Base-by-base conservation (phyloP, 1,140 invertebrate species). In the Asobara japonica region DNA sequence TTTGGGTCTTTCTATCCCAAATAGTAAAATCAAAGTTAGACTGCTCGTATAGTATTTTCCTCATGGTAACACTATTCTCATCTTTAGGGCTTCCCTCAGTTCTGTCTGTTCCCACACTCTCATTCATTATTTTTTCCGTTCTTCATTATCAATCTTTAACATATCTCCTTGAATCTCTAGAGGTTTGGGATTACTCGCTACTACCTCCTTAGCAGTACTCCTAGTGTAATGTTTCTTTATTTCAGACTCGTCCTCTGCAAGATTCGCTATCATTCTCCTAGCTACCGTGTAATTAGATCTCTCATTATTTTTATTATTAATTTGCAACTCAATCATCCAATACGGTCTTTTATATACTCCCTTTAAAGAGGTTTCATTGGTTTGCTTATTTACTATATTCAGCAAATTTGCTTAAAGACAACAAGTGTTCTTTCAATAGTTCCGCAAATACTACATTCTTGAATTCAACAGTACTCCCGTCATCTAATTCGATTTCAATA, bases 311-410 rank as follows among this genome's bases (percentile, higher is more conserved):
- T 22, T 11, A 45, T 16, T 68, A 30, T 65, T 62, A 22, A 74
- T 45, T 27, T 71, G 45, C 22, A 71, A n/a, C 48, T 67, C 65
- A 8, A 76, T 64, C 13, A 71, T 72, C 69, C 76, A 77, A 71
- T 45, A 73, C 11, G 73, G 73, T 61, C 71, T 70, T 22, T 73
- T 36, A 22, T 77, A 71, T 1, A 65, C 69, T 5, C 73, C 73
- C 10, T n/a, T n/a, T n/a, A n/a, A 41, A 74, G 22, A 3, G 31
- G 29, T 56, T 66, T n/a, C 65, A 1, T 72, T 73, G 1, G 65
- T 60, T 11, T 60, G 18, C 4, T 48, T 18, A 45, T 64, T 25
- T 18, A 51, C 62, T 10, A 74, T 68, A n/a, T 68, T 75, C 69
- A 11, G 61, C 74, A 29, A 75, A 60, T 65, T 72, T 72, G 25